A percentile compares a stretch with the other conserved stretches of the same genome.
Evolutionary conservation across 2,113 vertebrate species (phyloP).

Genomic region (Thalassarche chlororhynchos): DNA sequence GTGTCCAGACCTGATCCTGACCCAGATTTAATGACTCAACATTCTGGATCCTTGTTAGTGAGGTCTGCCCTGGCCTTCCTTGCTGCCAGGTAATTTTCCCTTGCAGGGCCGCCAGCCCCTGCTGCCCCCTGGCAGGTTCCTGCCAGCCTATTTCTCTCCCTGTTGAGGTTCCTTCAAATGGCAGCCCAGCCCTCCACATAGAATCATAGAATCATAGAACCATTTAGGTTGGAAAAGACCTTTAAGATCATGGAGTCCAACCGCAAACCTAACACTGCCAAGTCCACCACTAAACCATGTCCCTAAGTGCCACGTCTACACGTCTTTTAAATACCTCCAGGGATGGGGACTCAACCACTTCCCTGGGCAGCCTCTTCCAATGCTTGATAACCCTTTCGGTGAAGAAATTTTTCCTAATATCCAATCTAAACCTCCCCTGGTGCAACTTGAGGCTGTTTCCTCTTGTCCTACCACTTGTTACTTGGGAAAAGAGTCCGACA

Average conservation of each 20-base stretch:
- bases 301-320: background rate
- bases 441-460: background rate
- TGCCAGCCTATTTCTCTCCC: background rate
- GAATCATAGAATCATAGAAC: background rate
- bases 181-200: background rate
- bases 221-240: background rate
- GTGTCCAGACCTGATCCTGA: background rate
- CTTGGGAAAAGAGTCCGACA: background rate
- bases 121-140: background rate
- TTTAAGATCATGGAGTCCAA: background rate
- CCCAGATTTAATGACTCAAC: background rate
- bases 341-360: background rate
- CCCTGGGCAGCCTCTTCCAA: background rate
- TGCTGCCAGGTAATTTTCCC: background rate
- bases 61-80: background rate
- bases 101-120: background rate
- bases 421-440: background rate
- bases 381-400: background rate
- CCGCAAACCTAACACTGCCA: background rate
- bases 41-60: background rate
- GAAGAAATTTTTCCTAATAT: background rate
- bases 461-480: background rate
- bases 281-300: background rate
- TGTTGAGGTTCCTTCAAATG: background rate
- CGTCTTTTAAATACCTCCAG: background rate